phyloP scores from a whole-genome alignment of 2,888 invertebrate species.

The Labia minor region DNA sequence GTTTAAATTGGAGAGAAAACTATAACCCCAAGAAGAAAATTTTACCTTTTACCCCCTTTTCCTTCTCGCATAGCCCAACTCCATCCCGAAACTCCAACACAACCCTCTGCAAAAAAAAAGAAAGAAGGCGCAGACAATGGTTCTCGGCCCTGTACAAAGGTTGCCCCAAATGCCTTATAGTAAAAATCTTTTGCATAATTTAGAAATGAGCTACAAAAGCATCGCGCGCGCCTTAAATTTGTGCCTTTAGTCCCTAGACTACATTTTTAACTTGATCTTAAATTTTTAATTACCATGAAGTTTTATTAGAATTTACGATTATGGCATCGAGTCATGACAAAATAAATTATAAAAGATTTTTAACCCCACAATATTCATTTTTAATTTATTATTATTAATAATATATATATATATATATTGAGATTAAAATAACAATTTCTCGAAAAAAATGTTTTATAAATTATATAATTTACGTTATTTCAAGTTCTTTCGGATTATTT shows the following conservation, averaged over 20 bases:
- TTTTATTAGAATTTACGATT: slow-evolving; percentile 13
- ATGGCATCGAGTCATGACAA: slow-evolving; percentile 4
- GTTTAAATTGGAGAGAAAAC: slow-evolving; percentile 1
- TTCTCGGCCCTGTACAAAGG: slow-evolving; percentile 24
- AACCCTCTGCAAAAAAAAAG: too few species aligned
- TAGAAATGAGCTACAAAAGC: background rate
- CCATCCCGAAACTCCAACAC: too few species aligned
- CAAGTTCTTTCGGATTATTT: too few species aligned
- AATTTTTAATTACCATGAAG: slow-evolving; percentile 13
- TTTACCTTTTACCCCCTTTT: background rate
- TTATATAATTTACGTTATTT: too few species aligned
- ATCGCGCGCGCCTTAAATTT: slow-evolving; percentile 1
- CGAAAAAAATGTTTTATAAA: background rate
- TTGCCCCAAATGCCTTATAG: slow-evolving; percentile 13
- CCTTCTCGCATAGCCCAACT: too few species aligned
- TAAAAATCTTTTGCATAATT: background rate
- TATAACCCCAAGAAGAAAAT: background rate
- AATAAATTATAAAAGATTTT: slow-evolving; percentile 13
- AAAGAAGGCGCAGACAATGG: background rate
- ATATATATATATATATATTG: too few species aligned
- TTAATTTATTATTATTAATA: background rate
- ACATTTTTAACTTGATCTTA: background rate
- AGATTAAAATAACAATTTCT: background rate
- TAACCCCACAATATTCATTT: background rate
- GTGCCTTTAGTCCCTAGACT: background rate